Evolutionary conservation across 2,113 vertebrate species (phyloP).

Genomic region (Sylvia atricapilla): DNA sequence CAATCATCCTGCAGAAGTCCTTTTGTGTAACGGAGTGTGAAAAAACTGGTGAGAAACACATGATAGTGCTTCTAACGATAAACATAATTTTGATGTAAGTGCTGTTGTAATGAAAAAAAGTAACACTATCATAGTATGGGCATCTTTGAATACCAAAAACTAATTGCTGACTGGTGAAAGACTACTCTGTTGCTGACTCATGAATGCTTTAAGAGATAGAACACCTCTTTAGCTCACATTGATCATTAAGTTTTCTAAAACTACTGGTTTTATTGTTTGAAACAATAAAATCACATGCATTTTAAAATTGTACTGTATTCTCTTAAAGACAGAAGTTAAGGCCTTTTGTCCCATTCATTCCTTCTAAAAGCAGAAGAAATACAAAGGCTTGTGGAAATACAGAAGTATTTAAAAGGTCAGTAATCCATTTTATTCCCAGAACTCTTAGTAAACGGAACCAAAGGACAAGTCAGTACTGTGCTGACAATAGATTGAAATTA

Average conservation of each 20-base stretch:
- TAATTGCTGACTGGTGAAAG: not conserved
- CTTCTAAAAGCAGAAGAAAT: not conserved
- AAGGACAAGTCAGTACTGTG: not conserved
- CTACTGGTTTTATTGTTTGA: not conserved
- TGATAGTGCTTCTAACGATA: not conserved
- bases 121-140: not conserved
- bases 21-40: not conserved
- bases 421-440: not conserved
- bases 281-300: not conserved
- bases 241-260: not conserved
- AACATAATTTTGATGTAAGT: not conserved
- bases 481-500: not conserved
- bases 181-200: not conserved
- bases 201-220: not conserved
- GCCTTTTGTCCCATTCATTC: not conserved
- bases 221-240: not conserved
- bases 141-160: not conserved
- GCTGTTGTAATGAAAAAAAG: not conserved
- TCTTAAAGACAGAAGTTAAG: not conserved
- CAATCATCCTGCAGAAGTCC: not conserved
- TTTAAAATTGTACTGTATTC: not conserved
- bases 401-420: not conserved
- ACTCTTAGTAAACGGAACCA: not conserved
- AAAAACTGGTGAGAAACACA: not conserved
- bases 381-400: not conserved